phyloP scores from a whole-genome alignment of 2,888 invertebrate species.

The Aporophyla nigra region DNA sequence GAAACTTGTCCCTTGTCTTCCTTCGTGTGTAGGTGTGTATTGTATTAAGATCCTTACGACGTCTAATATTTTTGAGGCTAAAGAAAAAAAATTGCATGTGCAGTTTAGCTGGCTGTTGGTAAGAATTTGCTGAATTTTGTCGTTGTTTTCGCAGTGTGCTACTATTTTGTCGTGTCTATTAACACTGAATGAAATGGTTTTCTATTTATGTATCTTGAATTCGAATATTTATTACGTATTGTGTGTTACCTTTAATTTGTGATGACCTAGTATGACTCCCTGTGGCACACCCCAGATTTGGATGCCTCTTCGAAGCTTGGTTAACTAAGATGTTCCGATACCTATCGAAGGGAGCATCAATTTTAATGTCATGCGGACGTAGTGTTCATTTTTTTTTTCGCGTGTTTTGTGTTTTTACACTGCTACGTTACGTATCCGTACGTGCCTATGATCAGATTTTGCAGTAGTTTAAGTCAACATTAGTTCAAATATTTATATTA shows the following conservation, averaged over 20 bases:
- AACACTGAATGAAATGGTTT: not conserved
- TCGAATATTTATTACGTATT: not conserved
- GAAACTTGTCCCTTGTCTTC: constrained; percentile 83
- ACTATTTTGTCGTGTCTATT: constrained; percentile 20
- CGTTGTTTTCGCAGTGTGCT: constrained; percentile 17
- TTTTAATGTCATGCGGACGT: not conserved
- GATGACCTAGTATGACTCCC: not conserved
- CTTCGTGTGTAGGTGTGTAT: constrained; percentile 77
- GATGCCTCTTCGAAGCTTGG: not conserved
- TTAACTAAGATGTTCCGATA: not conserved
- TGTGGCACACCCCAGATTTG: not conserved
- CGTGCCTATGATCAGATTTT: constrained; percentile 23
- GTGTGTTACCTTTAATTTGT: not conserved
- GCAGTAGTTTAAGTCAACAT: constrained; percentile 31
- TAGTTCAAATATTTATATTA: constrained; percentile 36
- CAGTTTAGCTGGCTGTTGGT: constrained; percentile 27
- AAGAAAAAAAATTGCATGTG: constrained; percentile 31
- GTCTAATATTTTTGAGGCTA: constrained; percentile 59
- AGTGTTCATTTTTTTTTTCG: not conserved
- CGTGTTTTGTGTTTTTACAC: not conserved
- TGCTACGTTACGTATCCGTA: constrained; percentile 6
- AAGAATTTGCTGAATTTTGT: constrained; percentile 37
- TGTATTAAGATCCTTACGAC: constrained; percentile 74
- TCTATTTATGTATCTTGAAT: not conserved
- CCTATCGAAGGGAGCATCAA: not conserved